Evolutionary conservation across 2,888 invertebrate species (phyloP).

Genomic region (Clanis bilineata): DNA sequence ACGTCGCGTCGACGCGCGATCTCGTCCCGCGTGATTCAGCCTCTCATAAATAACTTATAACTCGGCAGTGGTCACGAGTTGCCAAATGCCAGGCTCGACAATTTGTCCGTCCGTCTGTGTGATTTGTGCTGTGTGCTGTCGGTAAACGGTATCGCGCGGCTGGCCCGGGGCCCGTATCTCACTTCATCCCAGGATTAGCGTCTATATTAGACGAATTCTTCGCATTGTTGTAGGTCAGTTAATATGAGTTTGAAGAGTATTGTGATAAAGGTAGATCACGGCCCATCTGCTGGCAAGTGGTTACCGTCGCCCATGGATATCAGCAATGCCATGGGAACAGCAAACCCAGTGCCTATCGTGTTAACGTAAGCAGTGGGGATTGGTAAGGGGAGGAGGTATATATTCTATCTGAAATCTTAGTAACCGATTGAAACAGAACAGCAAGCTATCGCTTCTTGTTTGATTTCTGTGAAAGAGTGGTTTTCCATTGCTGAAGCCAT

Average conservation of each 20-base stretch:
- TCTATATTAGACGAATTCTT: conserved; percentile 14
- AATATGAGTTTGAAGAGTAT: not conserved
- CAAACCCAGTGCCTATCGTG: too few relatives aligned
- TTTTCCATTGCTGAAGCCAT: too few relatives aligned
- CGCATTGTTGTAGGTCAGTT: not conserved
- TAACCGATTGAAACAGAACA: too few relatives aligned
- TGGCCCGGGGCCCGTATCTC: conserved; percentile 22
- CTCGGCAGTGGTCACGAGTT: conserved; percentile 19
- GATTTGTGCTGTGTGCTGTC: conserved; percentile 26
- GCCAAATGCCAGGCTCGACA: conserved; percentile 29
- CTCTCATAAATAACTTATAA: conserved; percentile 26
- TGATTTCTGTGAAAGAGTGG: too few relatives aligned
- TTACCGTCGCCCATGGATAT: too few relatives aligned
- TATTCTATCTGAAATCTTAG: too few relatives aligned
- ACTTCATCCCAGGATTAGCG: conserved; percentile 20
- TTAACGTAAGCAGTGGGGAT: too few relatives aligned
- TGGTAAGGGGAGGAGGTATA: too few relatives aligned
- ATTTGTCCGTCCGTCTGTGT: conserved; percentile 32
- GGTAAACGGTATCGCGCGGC: conserved; percentile 22
- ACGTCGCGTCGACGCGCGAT: not conserved
- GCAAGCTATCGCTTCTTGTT: too few relatives aligned
- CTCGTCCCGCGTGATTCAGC: conserved; percentile 20
- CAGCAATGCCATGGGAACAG: too few relatives aligned
- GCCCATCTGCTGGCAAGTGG: too few relatives aligned
- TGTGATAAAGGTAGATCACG: too few relatives aligned